Evolutionary conservation across 2,113 vertebrate species (phyloP).

Genomic region (Eulacestoma nigropectus): DNA sequence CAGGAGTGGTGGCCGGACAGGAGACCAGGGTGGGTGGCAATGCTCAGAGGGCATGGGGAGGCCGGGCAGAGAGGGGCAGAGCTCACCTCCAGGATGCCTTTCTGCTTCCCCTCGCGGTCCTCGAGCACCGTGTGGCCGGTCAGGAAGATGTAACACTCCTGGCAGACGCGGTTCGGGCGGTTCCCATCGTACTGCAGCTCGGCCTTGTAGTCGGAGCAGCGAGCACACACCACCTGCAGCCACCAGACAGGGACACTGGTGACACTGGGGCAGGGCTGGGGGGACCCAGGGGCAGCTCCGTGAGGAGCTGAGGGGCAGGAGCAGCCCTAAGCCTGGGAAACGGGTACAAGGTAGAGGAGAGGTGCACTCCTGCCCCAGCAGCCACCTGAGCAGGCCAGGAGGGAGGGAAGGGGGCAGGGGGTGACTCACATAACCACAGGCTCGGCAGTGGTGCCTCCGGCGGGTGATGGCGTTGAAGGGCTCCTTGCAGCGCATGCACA

Average conservation of each 20-base stretch:
- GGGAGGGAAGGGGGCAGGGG: neutral
- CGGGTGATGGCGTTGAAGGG: conserved; percentile 71
- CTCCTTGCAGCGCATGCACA: conserved; percentile 79
- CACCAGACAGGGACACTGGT: neutral
- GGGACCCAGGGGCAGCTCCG: neutral
- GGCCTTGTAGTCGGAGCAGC: conserved; percentile 70
- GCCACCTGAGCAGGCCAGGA: neutral
- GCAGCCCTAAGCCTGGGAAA: neutral
- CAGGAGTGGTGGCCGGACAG: too few relatives aligned
- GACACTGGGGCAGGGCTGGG: neutral
- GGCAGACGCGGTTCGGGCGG: conserved; percentile 69
- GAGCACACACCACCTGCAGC: conserved; percentile 74
- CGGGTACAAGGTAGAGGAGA: neutral
- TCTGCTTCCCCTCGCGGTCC: conserved; percentile 52
- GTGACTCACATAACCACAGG: conserved; percentile 71
- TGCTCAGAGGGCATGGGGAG: neutral
- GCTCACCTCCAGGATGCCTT: conserved; percentile 74
- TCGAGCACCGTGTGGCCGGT: conserved; percentile 17
- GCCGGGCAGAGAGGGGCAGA: neutral
- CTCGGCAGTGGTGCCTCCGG: conserved; percentile 76
- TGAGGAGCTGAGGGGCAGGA: neutral
- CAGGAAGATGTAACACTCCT: conserved; percentile 65
- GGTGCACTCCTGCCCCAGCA: neutral
- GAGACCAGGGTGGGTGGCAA: neutral
- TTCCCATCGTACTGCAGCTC: conserved; percentile 66